Percentiles rank a stretch among this genome's conserved stretches.
Conservation (phyloP, 37 sponge, comb jelly and placozoan species). For the Beroe ovata region DNA sequence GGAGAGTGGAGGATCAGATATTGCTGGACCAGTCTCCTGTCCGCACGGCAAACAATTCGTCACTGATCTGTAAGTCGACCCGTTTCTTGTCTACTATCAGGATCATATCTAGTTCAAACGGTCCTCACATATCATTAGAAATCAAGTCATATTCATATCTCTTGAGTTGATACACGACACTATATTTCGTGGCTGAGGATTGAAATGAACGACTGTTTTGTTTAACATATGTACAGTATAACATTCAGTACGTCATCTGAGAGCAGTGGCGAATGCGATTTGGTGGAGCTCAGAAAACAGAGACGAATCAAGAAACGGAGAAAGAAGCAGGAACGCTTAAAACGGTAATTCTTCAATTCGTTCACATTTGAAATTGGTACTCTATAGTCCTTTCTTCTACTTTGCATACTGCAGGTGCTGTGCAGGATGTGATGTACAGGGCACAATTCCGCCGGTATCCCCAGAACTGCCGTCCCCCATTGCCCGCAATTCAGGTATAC, state of each 20-base stretch:
- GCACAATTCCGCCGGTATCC: not conserved
- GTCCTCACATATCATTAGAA: too few relatives aligned
- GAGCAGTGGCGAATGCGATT: not conserved
- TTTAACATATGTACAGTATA: slow-evolving; percentile 46
- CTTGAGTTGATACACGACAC: too few relatives aligned
- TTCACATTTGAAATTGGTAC: too few relatives aligned
- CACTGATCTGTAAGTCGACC: too few relatives aligned
- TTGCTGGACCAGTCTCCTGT: not conserved
- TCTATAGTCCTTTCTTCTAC: too few relatives aligned
- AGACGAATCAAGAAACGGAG: not conserved
- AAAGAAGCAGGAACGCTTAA: not conserved
- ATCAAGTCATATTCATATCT: too few relatives aligned
- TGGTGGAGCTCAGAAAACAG: not conserved
- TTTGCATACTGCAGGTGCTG: slow-evolving; percentile 29
- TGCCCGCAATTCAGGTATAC: not conserved
- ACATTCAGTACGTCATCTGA: slow-evolving; percentile 4
- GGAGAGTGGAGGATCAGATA: not conserved
- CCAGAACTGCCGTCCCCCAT: slow-evolving; percentile 9
- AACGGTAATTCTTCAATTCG: slow-evolving; percentile 41
- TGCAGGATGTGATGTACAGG: slow-evolving; percentile 56
- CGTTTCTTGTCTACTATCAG: too few relatives aligned
- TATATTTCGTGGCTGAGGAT: too few relatives aligned
- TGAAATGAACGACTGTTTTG: too few relatives aligned
- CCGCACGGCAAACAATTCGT: slow-evolving; percentile 32
- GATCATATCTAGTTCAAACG: too few relatives aligned